Conservation (phyloP, 2,797 vertebrate species). For the Rhynchonycteris naso region DNA sequence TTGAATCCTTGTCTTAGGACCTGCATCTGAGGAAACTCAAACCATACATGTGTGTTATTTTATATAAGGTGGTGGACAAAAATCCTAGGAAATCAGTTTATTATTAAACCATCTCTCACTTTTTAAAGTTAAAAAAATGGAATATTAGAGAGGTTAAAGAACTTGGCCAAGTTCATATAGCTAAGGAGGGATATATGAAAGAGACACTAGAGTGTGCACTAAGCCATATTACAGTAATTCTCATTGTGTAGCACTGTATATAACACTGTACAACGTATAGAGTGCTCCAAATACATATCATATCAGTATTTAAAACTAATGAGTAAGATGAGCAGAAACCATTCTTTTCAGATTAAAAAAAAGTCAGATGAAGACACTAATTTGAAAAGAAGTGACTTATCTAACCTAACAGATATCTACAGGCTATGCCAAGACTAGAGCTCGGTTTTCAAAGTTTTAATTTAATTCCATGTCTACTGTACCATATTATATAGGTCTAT, state of each 20-base stretch:
- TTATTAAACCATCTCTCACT: background rate
- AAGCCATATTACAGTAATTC: background rate
- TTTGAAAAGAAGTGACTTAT: slow-evolving; percentile 39
- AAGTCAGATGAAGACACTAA: background rate
- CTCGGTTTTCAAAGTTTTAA: background rate
- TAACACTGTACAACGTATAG: background rate
- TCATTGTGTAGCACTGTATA: background rate
- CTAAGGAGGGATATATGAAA: background rate
- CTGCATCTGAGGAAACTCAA: background rate
- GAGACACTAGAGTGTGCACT: background rate
- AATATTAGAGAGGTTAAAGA: background rate
- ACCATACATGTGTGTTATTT: background rate
- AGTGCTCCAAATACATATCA: background rate
- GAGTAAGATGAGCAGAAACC: background rate
- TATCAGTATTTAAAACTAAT: background rate
- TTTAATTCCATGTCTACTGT: background rate
- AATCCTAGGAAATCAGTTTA: slow-evolving; percentile 6
- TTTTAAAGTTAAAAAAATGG: background rate
- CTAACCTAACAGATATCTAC: background rate
- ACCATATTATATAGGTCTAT: background rate
- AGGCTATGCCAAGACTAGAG: background rate
- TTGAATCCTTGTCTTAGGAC: background rate
- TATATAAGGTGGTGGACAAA: background rate
- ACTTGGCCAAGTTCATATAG: background rate
- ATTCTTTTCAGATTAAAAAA: background rate